A percentile compares a stretch with the other conserved stretches of the same genome.
phyloP scores from a whole-genome alignment of 2,888 invertebrate species.

The Spodoptera picta region DNA sequence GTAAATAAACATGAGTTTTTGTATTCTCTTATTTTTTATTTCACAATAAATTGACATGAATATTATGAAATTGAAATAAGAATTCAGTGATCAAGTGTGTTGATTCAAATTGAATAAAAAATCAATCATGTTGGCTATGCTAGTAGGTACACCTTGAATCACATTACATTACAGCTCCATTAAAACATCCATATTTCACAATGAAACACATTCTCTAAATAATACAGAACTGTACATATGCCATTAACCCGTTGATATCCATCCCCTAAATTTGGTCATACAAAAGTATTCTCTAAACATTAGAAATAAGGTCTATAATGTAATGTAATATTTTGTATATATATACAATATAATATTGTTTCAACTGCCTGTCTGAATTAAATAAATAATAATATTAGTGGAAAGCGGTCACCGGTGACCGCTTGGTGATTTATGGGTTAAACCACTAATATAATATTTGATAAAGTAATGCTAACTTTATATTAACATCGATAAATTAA shows the following conservation, averaged over 20 bases:
- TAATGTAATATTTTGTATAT: no score
- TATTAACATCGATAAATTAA: no score
- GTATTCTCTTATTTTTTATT: constrained; percentile 52
- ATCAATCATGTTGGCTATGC: constrained; percentile 24
- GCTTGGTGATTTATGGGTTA: no score
- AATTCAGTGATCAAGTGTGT: constrained; percentile 15
- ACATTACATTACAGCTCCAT: not conserved
- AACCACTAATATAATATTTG: not conserved
- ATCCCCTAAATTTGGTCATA: no score
- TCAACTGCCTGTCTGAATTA: no score
- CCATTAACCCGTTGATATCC: no score
- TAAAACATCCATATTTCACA: constrained; percentile 18
- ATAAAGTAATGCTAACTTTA: not conserved
- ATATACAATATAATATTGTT: no score
- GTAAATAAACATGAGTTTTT: constrained; percentile 75
- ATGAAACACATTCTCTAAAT: not conserved
- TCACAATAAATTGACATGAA: constrained; percentile 8
- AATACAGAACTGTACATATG: not conserved
- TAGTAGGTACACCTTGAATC: not conserved
- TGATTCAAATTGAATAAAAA: constrained; percentile 23
- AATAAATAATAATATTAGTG: no score
- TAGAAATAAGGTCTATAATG: no score
- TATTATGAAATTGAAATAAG: constrained; percentile 20
- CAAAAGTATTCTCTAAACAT: no score
- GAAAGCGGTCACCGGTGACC: no score